Evolutionary conservation across 1,140 invertebrate species (phyloP), one percentile per base, ranked within the genome.

Genomic region (Amyelois transitella): DNA sequence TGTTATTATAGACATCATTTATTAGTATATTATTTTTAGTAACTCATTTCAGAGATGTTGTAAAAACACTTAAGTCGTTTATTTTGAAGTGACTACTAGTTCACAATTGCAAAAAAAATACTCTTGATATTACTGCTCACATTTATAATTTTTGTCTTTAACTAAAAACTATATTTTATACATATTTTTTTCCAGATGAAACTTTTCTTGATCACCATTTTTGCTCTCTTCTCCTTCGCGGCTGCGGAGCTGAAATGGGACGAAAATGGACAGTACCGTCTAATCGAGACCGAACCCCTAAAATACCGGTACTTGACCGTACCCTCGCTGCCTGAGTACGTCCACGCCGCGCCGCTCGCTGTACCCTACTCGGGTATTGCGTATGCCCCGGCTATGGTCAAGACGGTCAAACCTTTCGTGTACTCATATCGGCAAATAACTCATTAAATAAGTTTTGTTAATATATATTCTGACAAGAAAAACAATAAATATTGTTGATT

Each of bases 221-320:
- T 44, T 18, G 38, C 28, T 1, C 18, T 48, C n/a, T 17, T 52
- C 20, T 48, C 44, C 3, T 18, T 57, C 17, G 51, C 54, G 8
- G 20, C 43, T 1, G 53, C 59, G 8, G 49, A 58, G 8, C 5
- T 62, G 6, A 43, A 28, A 8, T 66, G 63, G 63, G 53, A 55
- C 45, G 47, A 28, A 17, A 52, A 20, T 12, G 63, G 58, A 0
- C 55, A 65, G 20, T 65, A 58, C 44, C 58, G 53, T 8, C n/a
- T 65, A 5, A 38, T 65, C 3, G 55, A 55, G 6, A 52, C 48
- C 6, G 52, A 52, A 4, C 55, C 63, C 7, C 6, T 32, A 4
- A 21, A 20, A 1, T 48, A 48, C 45, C 45, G 45, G 45, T 21
- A n/a, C 2, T 19, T 21, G 5, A 21, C 45, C 8, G 18, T 18